Percentiles rank a stretch among this genome's conserved stretches.
Conservation (phyloP, 2,797 vertebrate species). For the Cetoscarus ocellatus region DNA sequence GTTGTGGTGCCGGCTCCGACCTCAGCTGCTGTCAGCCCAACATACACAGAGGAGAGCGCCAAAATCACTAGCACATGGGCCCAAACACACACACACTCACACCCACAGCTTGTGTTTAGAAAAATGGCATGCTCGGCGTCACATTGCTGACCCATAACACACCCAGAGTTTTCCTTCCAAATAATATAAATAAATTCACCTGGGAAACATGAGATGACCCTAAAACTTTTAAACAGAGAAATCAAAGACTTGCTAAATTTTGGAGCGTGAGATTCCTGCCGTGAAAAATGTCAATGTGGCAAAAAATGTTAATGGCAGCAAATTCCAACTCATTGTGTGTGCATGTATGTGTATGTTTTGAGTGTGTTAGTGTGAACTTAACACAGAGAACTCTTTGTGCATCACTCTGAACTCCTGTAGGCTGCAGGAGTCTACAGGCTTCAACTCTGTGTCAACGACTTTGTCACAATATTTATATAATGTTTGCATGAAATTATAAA, state of each 20-base stretch:
- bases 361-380: slow-evolving; percentile 1
- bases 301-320: slow-evolving; percentile 26
- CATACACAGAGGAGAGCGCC: slow-evolving; percentile 54
- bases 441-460: slow-evolving; percentile 72
- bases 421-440: slow-evolving; percentile 41
- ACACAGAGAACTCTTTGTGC: slow-evolving; percentile 80
- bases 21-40: slow-evolving; percentile 66
- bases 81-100: slow-evolving; percentile 45
- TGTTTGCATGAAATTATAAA: slow-evolving; percentile 75
- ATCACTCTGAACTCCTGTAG: slow-evolving; percentile 49
- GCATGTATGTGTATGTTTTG: slow-evolving; percentile 13
- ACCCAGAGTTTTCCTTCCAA: slow-evolving; percentile 40
- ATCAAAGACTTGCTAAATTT: slow-evolving; percentile 11
- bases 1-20: slow-evolving; percentile 55
- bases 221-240: slow-evolving; percentile 49
- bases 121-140: slow-evolving; percentile 49
- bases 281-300: slow-evolving; percentile 21
- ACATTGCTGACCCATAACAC: slow-evolving; percentile 53
- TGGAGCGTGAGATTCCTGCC: slow-evolving; percentile 2
- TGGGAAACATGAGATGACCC: slow-evolving; percentile 56
- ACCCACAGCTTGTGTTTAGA: slow-evolving; percentile 64
- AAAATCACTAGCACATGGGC: slow-evolving; percentile 83
- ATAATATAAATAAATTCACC: slow-evolving; percentile 71
- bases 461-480: slow-evolving; percentile 75
- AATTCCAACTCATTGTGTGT: slow-evolving; percentile 30